Evolutionary conservation across 2,888 invertebrate species (phyloP), one percentile per base, ranked within the genome.

Genomic region (Drosophila robusta): DNA sequence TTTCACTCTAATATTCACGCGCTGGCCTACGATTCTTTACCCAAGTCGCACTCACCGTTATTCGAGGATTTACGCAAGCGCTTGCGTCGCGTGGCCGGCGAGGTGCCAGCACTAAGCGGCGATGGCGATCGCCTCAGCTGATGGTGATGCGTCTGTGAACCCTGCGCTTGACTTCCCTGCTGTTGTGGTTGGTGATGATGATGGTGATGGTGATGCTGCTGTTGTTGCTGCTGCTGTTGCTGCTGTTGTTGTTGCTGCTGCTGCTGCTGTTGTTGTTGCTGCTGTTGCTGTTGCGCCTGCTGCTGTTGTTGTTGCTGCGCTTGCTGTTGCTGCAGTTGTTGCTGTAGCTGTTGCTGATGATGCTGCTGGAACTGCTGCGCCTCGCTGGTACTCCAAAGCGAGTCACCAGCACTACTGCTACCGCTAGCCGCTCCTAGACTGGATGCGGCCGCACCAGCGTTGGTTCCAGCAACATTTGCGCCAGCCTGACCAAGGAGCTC

Each of bases 1-100:
- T 11, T 34, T 7, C 7, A 22, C 9, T 51, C 12, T 4, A 41
- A 12, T 44, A 24, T 44, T 34, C 5, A 24, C 16, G 7, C 26
- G 39, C 51, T 60, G 41, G 41, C 16, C 52, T 71, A 79, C 87
- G 85, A 85, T 87, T 56, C 76, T 69, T 80, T 85, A 85, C 85
- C 85, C 81, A 85, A 52, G 18, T 89, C 82, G 39, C 71, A 78
- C 78, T 75, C 77, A 71, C 95, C 95, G 60, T 94, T 92, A 78
- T 92, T 95, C 8, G 95, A 95, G 18, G 94, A 93, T 91, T 95
- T 95, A 78, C 95, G 92, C 87, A 95, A 92, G 68, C 95, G 89
- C 93, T 92, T 70, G 93, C 93, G 87, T 92, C 94, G 49, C 11
- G 96, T 95, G 3, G 96, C 95, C 16, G 95, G 94, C 26, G 95